Evolutionary conservation across 2,797 vertebrate species (phyloP), one percentile per base, ranked within the genome.

Genomic region (Sebastes miniatus): DNA sequence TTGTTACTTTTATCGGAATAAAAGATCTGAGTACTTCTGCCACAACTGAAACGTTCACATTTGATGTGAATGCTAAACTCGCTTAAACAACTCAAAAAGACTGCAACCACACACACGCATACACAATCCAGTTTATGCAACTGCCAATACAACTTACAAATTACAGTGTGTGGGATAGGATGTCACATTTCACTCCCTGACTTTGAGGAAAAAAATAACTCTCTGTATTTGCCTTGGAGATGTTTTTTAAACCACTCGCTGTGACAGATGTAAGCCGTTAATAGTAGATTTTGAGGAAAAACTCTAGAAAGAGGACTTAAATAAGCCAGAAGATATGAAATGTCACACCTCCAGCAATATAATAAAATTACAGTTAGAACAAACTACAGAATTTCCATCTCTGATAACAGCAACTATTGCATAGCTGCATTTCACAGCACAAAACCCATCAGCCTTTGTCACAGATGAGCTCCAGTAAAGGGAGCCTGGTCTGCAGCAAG

Each of bases 141-240:
- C 78, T 89, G 77, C 77, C 86, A 85, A 83, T 87, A 84, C 58
- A 82, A 87, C 69, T 89, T 79, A 80, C 69, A 91, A 90, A 89
- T 86, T 82, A 80, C 80, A 90, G 77, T 77, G 80, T 77, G 77
- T 85, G 81, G 80, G 72, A 83, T 67, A 87, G 81, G 57, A 87
- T 87, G 87, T 89, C 87, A 89, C 78, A 80, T 92, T 89, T 85
- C 74, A 73, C 87, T 88, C 76, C 58, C 84, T 72, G 79, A 85
- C 70, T 86, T 85, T 78, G 47, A 79, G 77, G 79, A 27, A 58
- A 79, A 88, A 87, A 84, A 85, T 25, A 71, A 87, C 79, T 81
- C 50, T 72, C 67, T 83, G 76, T 77, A 69, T 91, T 92, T 83
- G 62, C 69, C 73, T 80, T 67, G 29, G 73, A 79, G 52, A 80